phyloP scores from a whole-genome alignment of 1,140 invertebrate genomes.

The Tetranychus urticae region DNA sequence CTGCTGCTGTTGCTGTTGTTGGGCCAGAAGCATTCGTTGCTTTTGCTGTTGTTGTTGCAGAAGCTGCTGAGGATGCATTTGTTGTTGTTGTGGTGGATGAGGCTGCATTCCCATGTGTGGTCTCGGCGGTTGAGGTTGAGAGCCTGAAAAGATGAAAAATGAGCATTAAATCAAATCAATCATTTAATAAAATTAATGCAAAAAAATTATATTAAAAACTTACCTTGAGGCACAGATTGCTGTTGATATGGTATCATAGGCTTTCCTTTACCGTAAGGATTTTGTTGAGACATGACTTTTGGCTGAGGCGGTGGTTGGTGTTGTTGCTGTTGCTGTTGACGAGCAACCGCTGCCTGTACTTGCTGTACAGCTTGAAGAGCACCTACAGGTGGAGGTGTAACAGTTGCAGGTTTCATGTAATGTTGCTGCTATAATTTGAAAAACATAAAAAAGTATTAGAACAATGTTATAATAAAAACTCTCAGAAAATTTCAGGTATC shows the following conservation, averaged over 20 bases:
- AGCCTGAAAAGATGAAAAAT: slow-evolving; percentile 9
- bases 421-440: slow-evolving; percentile 16
- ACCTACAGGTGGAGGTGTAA: slow-evolving; percentile 42
- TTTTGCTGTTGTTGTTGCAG: slow-evolving; percentile 1
- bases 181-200: slow-evolving; percentile 8
- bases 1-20: slow-evolving; percentile 1
- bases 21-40: slow-evolving; percentile 1
- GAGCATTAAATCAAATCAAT: slow-evolving; percentile 1
- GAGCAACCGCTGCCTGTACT: slow-evolving; percentile 69
- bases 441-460: neutral
- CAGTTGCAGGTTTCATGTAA: slow-evolving; percentile 30
- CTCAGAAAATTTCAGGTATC: neutral
- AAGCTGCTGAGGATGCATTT: neutral
- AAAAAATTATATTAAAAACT: neutral
- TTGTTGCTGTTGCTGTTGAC: slow-evolving; percentile 26
- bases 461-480: neutral
- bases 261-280: slow-evolving; percentile 3
- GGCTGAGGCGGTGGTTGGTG: slow-evolving; percentile 14
- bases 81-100: slow-evolving; percentile 4
- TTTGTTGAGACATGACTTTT: slow-evolving; percentile 6
- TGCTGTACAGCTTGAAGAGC: slow-evolving; percentile 67
- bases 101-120: slow-evolving; percentile 12
- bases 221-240: slow-evolving; percentile 2
- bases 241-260: neutral
- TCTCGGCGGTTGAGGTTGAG: slow-evolving; percentile 7